Evolutionary conservation across 2,888 invertebrate species (phyloP).

Genomic region (Cordilura impudica): DNA sequence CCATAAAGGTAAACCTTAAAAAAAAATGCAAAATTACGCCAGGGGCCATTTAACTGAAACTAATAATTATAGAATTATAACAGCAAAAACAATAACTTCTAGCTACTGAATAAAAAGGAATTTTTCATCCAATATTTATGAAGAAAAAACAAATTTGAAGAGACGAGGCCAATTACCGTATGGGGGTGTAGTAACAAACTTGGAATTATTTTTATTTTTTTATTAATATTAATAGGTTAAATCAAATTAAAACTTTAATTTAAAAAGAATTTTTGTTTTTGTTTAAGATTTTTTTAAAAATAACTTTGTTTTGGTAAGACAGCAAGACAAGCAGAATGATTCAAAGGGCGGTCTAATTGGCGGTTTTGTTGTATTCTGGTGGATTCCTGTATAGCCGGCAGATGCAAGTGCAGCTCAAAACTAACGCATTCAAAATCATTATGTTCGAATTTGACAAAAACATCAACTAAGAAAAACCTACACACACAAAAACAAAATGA

Average conservation of each 20-base stretch:
- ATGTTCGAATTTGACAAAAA: slow-evolving; percentile 57
- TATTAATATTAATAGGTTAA: too few species aligned
- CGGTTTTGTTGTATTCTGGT: slow-evolving; percentile 42
- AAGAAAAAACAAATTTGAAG: not conserved
- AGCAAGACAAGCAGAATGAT: slow-evolving; percentile 28
- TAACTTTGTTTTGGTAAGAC: too few species aligned
- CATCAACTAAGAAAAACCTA: slow-evolving; percentile 2
- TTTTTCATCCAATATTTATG: slow-evolving; percentile 11
- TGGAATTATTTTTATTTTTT: not conserved
- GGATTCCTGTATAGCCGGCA: slow-evolving; percentile 24
- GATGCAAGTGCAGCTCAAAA: slow-evolving; percentile 59
- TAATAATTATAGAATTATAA: slow-evolving; percentile 40
- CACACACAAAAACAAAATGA: not conserved
- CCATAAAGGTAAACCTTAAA: slow-evolving; percentile 38
- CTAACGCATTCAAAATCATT: slow-evolving; percentile 54
- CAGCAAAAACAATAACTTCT: slow-evolving; percentile 18
- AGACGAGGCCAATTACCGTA: slow-evolving; percentile 22
- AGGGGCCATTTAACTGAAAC: slow-evolving; percentile 36
- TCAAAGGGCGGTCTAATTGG: slow-evolving; percentile 60
- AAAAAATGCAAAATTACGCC: slow-evolving; percentile 36
- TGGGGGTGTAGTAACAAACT: slow-evolving; percentile 46
- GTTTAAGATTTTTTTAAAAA: not conserved
- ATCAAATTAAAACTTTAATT: too few species aligned
- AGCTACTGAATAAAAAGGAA: slow-evolving; percentile 57
- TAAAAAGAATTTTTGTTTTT: too few species aligned